Evolutionary conservation across 2,797 vertebrate genomes (phyloP), one percentile per base, ranked within the genome.

Genomic region (Vultur gryphus): DNA sequence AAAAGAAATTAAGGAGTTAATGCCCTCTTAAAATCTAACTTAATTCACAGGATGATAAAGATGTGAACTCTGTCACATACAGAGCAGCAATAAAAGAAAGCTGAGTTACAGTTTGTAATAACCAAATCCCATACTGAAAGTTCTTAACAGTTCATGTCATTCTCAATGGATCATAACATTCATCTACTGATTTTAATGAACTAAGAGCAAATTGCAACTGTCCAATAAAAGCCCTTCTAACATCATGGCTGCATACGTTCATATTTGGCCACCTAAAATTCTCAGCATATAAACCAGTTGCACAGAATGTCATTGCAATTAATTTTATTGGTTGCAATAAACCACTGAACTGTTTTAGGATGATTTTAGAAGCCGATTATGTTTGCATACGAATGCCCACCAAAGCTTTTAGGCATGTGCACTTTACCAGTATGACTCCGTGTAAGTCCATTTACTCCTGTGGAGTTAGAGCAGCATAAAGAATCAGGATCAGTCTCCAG

Each of bases 401-500:
- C 55, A 43, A 37, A 57, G 62, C n/a, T 84, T 35, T 82, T 26
- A 20, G 48, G 39, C 62, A 10, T 0, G 0, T 18, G 41, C 13
- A 13, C 43, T 46, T 76, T 4, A 62, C 46, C 89, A 70, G 17
- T 3, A 19, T 12, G 39, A 44, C 12, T 73, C 33, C 2, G 8
- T 2, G 4, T 4, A 66, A 73, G 8, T 28, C 52, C 39, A 12
- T 8, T 49, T 33, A 16, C 16, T 41, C 41, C 55, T 2, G 1
- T 2, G 39, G 76, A 43, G 29, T 26, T 61, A 2, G 6, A 62
- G 46, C 9, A 29, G 18, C 0, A 0, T 4, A 24, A 51, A 59
- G 18, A 39, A 44, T 1, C 31, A 10, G 28, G 52, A 59, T 64
- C 43, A 77, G 31, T 14, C 28, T 59, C 43, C 43, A 52, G 43